A percentile compares a stretch with the other conserved stretches of the same genome.
Conservation (phyloP, 2,113 vertebrate species). For the Pseudonaja textilis region DNA sequence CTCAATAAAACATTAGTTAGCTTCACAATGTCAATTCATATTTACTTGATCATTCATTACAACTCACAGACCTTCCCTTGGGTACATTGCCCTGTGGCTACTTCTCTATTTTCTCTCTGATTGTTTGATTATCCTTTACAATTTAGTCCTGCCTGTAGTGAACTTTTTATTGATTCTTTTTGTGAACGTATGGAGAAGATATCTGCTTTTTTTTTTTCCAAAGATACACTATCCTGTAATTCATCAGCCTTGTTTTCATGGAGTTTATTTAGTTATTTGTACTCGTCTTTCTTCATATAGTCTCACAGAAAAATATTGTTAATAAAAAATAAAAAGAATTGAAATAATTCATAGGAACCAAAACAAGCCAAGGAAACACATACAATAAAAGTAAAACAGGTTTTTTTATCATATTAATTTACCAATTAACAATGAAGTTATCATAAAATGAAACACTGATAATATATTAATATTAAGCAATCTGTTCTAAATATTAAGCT, state of each 20-base stretch:
- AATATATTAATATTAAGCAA: not conserved
- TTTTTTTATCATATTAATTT: not conserved
- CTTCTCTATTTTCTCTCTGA: not conserved
- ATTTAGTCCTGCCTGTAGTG: not conserved
- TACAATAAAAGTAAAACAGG: not conserved
- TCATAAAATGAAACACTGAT: not conserved
- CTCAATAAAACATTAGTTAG: slow-evolving; percentile 14
- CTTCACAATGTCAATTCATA: slow-evolving; percentile 17
- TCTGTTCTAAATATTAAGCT: not conserved
- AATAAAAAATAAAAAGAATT: not conserved
- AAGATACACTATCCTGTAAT: not conserved
- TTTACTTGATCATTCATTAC: slow-evolving; percentile 7
- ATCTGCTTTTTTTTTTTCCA: not conserved
- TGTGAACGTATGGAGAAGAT: not conserved
- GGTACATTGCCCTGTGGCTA: not conserved
- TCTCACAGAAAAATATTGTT: not conserved
- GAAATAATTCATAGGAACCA: not conserved
- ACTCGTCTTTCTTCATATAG: not conserved
- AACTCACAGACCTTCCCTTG: slow-evolving; percentile 2
- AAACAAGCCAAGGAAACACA: not conserved
- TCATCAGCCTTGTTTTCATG: not conserved
- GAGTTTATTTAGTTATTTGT: not conserved
- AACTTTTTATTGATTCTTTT: slow-evolving; percentile 7
- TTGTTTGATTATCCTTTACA: not conserved
- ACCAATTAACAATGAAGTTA: not conserved